A percentile compares a stretch with the other conserved stretches of the same genome.
Conservation (phyloP, 1,140 invertebrate genomes). For the Cydia splendana region DNA sequence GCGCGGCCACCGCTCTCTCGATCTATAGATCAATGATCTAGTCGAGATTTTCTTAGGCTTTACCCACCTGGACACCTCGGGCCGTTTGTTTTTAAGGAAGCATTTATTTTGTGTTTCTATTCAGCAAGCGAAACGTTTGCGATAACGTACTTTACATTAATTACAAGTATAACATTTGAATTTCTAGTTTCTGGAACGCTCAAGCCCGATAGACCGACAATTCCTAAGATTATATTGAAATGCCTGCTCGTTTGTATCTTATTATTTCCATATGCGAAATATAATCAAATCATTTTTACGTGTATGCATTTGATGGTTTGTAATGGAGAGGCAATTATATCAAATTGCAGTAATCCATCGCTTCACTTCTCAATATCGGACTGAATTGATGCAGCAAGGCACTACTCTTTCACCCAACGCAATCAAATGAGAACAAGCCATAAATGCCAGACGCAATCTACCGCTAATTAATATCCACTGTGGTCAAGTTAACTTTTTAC, state of each 20-base stretch:
- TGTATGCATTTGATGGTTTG: no score
- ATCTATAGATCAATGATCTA: constrained; percentile 72
- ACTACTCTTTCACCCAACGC: background rate
- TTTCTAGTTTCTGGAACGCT: background rate
- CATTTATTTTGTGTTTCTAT: background rate
- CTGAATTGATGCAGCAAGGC: background rate
- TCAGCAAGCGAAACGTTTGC: background rate
- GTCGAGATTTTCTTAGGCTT: constrained; percentile 70
- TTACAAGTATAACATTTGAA: background rate
- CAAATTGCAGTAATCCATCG: background rate
- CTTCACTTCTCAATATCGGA: background rate
- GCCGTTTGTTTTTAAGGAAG: constrained; percentile 18
- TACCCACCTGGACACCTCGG: constrained; percentile 41
- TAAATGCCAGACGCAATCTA: constrained; percentile 13
- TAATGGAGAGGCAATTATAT: no score
- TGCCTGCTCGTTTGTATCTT: no score
- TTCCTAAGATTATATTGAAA: no score
- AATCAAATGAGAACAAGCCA: background rate
- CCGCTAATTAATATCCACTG: constrained; percentile 11
- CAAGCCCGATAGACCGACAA: no score
- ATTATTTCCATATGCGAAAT: no score
- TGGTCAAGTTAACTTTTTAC: constrained; percentile 11
- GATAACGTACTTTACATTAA: background rate
- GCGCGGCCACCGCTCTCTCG: constrained; percentile 67
- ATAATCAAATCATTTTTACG: no score